phyloP scores from a whole-genome alignment of 2,113 vertebrate species.

The Phocoena sinus region DNA sequence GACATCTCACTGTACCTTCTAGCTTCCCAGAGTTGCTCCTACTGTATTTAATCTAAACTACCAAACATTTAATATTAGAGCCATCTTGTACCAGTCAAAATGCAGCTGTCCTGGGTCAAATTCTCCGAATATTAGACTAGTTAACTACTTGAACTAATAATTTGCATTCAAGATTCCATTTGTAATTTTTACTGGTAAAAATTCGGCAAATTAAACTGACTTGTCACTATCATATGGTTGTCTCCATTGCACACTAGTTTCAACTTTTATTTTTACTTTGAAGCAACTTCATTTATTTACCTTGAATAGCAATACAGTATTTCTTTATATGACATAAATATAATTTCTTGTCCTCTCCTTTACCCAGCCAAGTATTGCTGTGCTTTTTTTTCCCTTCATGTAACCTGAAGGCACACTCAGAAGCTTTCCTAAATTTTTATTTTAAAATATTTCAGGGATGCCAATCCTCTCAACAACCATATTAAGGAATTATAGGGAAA shows the following conservation, averaged over 20 bases:
- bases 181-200: not conserved
- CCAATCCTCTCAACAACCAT: not conserved
- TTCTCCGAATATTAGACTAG: not conserved
- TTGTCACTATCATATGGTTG: not conserved
- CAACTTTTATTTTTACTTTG: not conserved
- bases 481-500: not conserved
- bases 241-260: not conserved
- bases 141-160: not conserved
- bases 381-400: not conserved
- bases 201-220: not conserved
- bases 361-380: not conserved
- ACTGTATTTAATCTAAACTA: not conserved
- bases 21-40: not conserved
- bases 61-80: not conserved
- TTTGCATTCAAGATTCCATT: not conserved
- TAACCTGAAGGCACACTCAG: not conserved
- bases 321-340: not conserved
- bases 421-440: not conserved
- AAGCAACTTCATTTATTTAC: not conserved
- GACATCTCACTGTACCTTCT: not conserved
- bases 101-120: not conserved
- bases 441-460: not conserved
- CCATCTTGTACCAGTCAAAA: not conserved
- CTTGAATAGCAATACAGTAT: not conserved
- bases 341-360: not conserved